Base-by-base conservation (phyloP, 2,797 vertebrate genomes). In the Myotis daubentonii region DNA sequence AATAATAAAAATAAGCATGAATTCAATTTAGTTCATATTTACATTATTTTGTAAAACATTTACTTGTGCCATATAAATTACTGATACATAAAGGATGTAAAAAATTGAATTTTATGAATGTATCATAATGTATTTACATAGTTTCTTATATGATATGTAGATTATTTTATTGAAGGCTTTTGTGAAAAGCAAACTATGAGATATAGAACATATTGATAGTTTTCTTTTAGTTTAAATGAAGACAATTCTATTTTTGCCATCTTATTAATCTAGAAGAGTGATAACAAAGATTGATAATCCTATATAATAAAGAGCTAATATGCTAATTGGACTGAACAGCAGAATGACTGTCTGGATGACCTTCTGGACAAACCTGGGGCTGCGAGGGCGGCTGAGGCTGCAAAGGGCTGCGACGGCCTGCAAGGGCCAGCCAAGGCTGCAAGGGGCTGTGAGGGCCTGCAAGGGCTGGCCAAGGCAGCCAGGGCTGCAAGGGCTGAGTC, bases 241-340 rank as follows among this genome's bases (percentile, higher is more conserved):
- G 6, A 17, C 0, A 41, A 23, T 62, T 83, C 1, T 49, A n/a
- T 87, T 87, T 33, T 91, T 60, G 2, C 3, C 57, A 23, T n/a
- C 4, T 90, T 94, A 66, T n/a, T 91, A 81, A 85, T 47, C 8
- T 92, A 88, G 10, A 85, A 78, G 75, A 93, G 79, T 12, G 0
- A 90, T 62, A 36, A 23, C 20, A 47, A 55, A 57, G 17, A 10
- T 75, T 25, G 5, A 76, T 57, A 71, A 92, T 91, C 49, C 68
- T 71, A 70, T 74, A 66, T 70, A 60, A 44, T 57, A 5, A 76
- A 91, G 17, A 84, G 8, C 68, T 68, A 55, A 76, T 57, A n/a
- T 60, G 22, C 6, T 60, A 60, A 60, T 60, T 60, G 28, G 25
- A 60, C 25, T 2, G 2, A 60, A 28, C 11, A 28, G 5, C 25